phyloP scores from a whole-genome alignment of 2,113 vertebrate species.

The Grammomys dolichurus region DNA sequence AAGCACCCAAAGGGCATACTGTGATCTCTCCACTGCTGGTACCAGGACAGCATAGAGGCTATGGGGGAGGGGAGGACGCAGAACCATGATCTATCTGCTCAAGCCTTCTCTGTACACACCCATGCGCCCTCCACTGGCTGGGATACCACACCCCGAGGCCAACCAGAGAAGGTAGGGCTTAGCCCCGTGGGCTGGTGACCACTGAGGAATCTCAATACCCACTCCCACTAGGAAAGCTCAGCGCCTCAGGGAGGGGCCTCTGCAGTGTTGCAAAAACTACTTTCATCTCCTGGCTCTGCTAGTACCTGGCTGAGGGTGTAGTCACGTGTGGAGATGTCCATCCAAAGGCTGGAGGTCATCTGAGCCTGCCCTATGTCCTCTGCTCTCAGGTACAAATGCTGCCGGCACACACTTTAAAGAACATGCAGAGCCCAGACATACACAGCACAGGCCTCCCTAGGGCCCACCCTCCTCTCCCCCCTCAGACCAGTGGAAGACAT shows the following conservation, averaged over 20 bases:
- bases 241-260: not conserved
- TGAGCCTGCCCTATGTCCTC: not conserved
- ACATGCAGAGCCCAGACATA: not conserved
- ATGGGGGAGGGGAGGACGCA: no score
- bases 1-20: not conserved
- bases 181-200: not conserved
- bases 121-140: not conserved
- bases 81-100: no score
- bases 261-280: not conserved
- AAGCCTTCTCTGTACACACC: not conserved
- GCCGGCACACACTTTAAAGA: not conserved
- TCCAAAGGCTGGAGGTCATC: not conserved
- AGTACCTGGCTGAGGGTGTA: accelerated
- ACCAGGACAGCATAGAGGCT: not conserved
- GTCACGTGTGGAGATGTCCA: not conserved
- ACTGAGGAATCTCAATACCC: not conserved
- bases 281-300: not conserved
- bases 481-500: not conserved
- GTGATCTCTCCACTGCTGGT: not conserved
- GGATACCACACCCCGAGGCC: not conserved
- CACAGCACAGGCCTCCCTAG: not conserved
- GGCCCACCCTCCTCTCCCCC: not conserved
- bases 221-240: not conserved
- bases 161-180: not conserved
- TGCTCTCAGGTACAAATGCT: not conserved